Evolutionary conservation across 2,888 invertebrate species (phyloP), one percentile per base, ranked within the genome.

Genomic region (Hirtodrosophila alboralis): DNA sequence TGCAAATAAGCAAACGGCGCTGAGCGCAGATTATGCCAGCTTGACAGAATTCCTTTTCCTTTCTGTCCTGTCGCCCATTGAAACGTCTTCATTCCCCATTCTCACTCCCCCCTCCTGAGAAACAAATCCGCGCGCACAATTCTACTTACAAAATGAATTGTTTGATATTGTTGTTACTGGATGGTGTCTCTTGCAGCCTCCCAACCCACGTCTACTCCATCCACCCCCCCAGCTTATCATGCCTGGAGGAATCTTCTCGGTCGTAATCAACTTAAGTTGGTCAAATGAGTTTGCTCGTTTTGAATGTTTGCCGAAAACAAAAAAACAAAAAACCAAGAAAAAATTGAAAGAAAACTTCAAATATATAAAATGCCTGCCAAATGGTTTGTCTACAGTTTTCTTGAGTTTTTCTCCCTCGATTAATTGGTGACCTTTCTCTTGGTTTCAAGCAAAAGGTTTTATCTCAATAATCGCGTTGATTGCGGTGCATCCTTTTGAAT

Each of bases 211-310:
- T n/a, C n/a, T n/a, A n/a, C n/a, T n/a, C n/a, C n/a, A n/a, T n/a
- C n/a, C n/a, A n/a, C n/a, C n/a, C n/a, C n/a, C n/a, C n/a, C n/a
- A n/a, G n/a, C n/a, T n/a, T 31, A 10, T 26, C 36, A 38, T 27
- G 13, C 6, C 30, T 38, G 21, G 38, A n/a, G 40, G 48, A 18
- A 14, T 56, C 58, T 34, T 44, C 51, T 38, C 33, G 51, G 40
- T 51, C 72, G 66, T 81, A 77, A 81, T 84, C 81, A 81, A 81
- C 78, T 81, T 81, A 84, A 81, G 81, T 81, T 78, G 75, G 73
- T 84, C 81, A 81, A 84, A 84, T 76, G 78, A 66, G 84, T 75
- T 84, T 80, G 67, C 49, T 59, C 68, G 58, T 66, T 73, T 70
- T 64, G 64, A 68, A 63, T 74, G 69, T 62, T 67, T 59, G 28